Base-by-base conservation (phyloP, 2,888 invertebrate species). In the Hirtodrosophila alboralis region DNA sequence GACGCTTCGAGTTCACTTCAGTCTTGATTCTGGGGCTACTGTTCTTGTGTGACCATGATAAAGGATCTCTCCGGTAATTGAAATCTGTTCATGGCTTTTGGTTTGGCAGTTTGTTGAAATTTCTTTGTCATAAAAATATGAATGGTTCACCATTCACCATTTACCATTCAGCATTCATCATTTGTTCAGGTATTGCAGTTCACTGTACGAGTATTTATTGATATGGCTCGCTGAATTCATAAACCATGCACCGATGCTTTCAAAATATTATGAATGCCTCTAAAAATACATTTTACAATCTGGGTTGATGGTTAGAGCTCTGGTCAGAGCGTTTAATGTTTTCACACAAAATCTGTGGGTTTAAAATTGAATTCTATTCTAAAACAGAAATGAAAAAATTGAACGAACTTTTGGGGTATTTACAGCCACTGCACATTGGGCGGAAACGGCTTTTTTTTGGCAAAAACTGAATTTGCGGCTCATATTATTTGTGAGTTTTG, bases 41-140 rank as follows among this genome's bases (percentile, higher is more conserved):
- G 21, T 38, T 9, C 21, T 6, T 13, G 13, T 13, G 37, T n/a
- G n/a, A n/a, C n/a, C 14, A n/a, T 26, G 30, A 21, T 8, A 26
- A 10, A 26, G 26, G 44, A 54, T 18, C 34, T 54, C 53, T n/a
- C 26, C 18, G 36, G 59, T 75, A 71, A 78, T 78, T 84, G 78
- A 81, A 78, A 81, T 60, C 75, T 44, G 31, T 62, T 57, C 67
- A 12, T 45, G 40, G 31, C 36, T 48, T 49, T 63, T 28, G 9
- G 56, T 16, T 23, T 37, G 27, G 13, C 40, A 36, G 34, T 1
- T 23, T 23, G 7, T 23, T 43, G 53, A 34, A 58, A 56, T 65
- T 59, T 40, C 30, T 31, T 59, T 67, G 60, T 47, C 57, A 59
- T 81, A 75, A 78, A 84, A 75, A 51, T 81, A 75, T 77, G 67